These are phyloP conservation scores for Archips xylosteana DNA, from an alignment of 2,888 invertebrate species.

Conservation along the genomic window DNA sequence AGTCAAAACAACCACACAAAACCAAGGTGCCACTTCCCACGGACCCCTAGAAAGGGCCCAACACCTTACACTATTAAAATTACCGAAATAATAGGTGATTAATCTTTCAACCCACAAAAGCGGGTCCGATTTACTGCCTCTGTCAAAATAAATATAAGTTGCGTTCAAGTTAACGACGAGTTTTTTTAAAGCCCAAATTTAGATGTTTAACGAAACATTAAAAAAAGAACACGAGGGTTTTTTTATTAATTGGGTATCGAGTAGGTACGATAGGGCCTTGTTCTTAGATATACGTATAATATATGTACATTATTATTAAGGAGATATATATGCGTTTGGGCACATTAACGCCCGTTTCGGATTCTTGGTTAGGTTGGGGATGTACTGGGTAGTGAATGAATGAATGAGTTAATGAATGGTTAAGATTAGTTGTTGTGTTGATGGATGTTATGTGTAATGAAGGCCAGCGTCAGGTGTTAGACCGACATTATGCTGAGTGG, in stretches of 20 bases:
- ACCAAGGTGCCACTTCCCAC: conserved; percentile 31
- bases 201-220: conserved; percentile 82
- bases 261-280: conserved; percentile 56
- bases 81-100: conserved; percentile 79
- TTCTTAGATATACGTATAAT: conserved; percentile 45
- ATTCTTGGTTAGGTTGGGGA: conserved; percentile 57
- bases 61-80: conserved; percentile 80
- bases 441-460: too few relatives aligned
- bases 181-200: conserved; percentile 70
- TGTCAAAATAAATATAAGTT: conserved; percentile 79
- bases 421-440: background rate
- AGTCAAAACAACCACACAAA: too few relatives aligned
- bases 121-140: conserved; percentile 67
- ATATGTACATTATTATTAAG: conserved; percentile 55
- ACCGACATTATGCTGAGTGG: too few relatives aligned
- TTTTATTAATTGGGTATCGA: conserved; percentile 78
- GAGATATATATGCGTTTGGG: conserved; percentile 63
- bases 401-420: conserved; percentile 5
- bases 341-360: conserved; percentile 64
- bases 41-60: conserved; percentile 57
- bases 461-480: too few relatives aligned
- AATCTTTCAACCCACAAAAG: conserved; percentile 75
- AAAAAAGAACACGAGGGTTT: conserved; percentile 61
- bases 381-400: conserved; percentile 47
- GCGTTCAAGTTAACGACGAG: conserved; percentile 60